Evolutionary conservation across 2,888 invertebrate genomes (phyloP), one percentile per base, ranked within the genome.

Genomic region (Balanococcus diminutus): DNA sequence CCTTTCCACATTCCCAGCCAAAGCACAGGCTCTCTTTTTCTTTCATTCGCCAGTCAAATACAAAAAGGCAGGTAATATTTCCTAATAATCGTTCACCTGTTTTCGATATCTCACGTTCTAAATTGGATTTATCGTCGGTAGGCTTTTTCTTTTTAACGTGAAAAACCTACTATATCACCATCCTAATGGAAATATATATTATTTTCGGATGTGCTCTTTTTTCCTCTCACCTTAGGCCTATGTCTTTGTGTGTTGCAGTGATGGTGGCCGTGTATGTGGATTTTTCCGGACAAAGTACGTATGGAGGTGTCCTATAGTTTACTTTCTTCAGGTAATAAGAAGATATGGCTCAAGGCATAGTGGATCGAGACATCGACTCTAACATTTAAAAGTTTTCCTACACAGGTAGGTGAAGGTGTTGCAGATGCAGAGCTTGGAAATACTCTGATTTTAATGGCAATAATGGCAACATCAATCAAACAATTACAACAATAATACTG

Each of bases 51-150:
- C 39, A 32, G 25, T 11, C 28, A 39, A 82, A 72, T 85, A 85
- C 46, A 22, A 75, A 85, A 72, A 25, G 46, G 61, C 56, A 85
- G 31, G 72, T 72, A 39, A 85, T 75, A 39, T 79, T 79, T 39
- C 39, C 79, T 85, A 85, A 85, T 79, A 85, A 85, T 75, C 72
- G 85, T 79, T 85, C 85, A 85, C 75, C 85, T 85, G 79, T 85
- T 85, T 85, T 79, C 79, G 75, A 79, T 85, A 79, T 75, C 42
- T 85, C 42, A 79, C 28, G 85, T 32, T 39, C 32, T 79, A 79
- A 85, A 85, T 85, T 85, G 72, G 85, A 85, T 85, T 85, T 85
- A 85, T 85, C 36, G 85, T 75, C 79, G 16, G 67, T 16, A 84
- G 19, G 51, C 25, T 6, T 56, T 31, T 56, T 42, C 14, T 81